A percentile compares a stretch with the other conserved stretches of the same genome.
Evolutionary conservation across 2,888 invertebrate genomes (phyloP).

Genomic region (Amphimallon solstitiale): DNA sequence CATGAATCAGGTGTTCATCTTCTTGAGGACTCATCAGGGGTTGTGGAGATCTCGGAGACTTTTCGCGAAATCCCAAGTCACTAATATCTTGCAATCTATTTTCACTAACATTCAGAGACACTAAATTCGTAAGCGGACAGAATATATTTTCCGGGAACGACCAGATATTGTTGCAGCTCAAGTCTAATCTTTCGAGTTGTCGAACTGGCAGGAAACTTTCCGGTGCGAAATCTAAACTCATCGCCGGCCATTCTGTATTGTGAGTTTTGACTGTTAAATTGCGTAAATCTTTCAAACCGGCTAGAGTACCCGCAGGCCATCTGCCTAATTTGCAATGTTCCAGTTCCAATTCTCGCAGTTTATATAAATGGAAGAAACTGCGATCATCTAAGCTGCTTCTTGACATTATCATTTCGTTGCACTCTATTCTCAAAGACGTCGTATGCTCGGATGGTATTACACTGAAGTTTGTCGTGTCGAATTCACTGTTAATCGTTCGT

Average conservation of each 20-base stretch:
- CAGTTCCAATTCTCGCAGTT: constrained; percentile 81
- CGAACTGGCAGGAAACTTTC: constrained; percentile 81
- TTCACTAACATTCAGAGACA: constrained; percentile 84
- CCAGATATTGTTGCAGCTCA: constrained; percentile 91
- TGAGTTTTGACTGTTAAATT: constrained; percentile 87
- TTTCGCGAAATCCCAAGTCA: constrained; percentile 85
- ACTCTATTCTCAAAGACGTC: constrained; percentile 80
- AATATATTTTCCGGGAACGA: constrained; percentile 87
- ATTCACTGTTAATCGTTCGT: constrained; percentile 87
- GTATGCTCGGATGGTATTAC: constrained; percentile 87
- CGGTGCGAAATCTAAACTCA: constrained; percentile 83
- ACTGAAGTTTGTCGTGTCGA: constrained; percentile 88
- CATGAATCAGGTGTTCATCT: constrained; percentile 61
- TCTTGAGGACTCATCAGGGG: constrained; percentile 73
- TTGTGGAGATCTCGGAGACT: constrained; percentile 68
- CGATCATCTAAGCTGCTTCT: constrained; percentile 80
- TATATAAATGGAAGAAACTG: constrained; percentile 82
- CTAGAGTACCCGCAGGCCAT: constrained; percentile 82
- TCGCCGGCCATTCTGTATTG: constrained; percentile 85
- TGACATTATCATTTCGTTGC: constrained; percentile 82
- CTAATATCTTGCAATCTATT: constrained; percentile 89
- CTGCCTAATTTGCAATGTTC: constrained; percentile 88
- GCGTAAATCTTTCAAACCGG: constrained; percentile 81
- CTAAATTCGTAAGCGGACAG: constrained; percentile 82
- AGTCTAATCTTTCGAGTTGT: constrained; percentile 84